phyloP scores from a whole-genome alignment of 2,888 invertebrate species.

The Drosophila kuntzei region DNA sequence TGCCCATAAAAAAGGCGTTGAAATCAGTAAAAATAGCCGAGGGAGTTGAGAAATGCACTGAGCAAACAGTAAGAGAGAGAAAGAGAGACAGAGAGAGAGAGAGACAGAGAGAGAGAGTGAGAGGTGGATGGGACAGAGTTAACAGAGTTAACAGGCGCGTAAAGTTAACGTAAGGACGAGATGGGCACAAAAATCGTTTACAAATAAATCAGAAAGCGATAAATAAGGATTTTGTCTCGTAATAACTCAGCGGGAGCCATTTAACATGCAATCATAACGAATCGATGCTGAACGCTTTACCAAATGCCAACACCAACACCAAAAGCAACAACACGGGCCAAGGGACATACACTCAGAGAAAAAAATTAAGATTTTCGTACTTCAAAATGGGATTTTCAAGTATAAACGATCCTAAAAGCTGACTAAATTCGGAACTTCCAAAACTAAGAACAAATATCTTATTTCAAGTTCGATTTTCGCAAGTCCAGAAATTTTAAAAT shows the following conservation, averaged over 20 bases:
- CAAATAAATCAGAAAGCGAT: conserved; percentile 86
- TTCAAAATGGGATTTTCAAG: no score
- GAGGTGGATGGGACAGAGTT: conserved; percentile 23
- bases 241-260: conserved; percentile 85
- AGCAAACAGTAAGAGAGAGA: conserved; percentile 31
- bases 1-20: conserved; percentile 73
- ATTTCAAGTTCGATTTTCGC: no score
- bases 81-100: not conserved
- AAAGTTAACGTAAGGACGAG: conserved; percentile 44
- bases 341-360: no score
- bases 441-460: no score
- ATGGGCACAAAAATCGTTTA: conserved; percentile 79
- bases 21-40: conserved; percentile 65
- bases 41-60: conserved; percentile 28
- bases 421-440: no score
- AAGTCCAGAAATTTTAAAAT: no score
- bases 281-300: conserved; percentile 84
- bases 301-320: conserved; percentile 40
- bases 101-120: not conserved
- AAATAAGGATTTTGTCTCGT: conserved; percentile 86
- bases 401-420: no score
- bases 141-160: conserved; percentile 34
- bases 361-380: no score
- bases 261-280: conserved; percentile 85
- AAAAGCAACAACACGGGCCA: not conserved